Percentiles rank a stretch among this genome's conserved stretches.
phyloP scores from a whole-genome alignment of 2,797 vertebrate genomes.

The Vipera latastei region DNA sequence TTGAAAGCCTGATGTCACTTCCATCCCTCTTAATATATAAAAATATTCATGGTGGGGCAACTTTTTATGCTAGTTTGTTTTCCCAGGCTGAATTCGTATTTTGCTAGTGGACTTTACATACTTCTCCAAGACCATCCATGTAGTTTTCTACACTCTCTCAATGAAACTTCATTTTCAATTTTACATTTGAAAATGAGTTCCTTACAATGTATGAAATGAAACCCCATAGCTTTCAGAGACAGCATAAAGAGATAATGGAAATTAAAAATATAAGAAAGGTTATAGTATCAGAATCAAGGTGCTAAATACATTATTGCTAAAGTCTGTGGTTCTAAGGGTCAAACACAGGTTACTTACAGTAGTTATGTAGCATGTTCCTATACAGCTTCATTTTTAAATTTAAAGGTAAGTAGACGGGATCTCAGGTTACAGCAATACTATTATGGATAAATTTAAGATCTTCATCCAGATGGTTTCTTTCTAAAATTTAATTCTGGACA shows the following conservation, averaged over 20 bases:
- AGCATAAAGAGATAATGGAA: not conserved
- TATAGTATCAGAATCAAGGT: not conserved
- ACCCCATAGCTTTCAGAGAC: conserved; percentile 5
- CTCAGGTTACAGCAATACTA: not conserved
- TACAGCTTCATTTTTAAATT: not conserved
- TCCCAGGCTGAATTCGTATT: not conserved
- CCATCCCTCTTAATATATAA: not conserved
- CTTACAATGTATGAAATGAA: conserved; percentile 12
- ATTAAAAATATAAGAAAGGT: not conserved
- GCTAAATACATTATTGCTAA: not conserved
- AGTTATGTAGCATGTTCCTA: not conserved
- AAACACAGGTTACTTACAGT: not conserved
- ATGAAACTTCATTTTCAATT: not conserved
- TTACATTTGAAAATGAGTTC: conserved; percentile 10
- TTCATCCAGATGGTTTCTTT: not conserved
- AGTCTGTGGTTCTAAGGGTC: not conserved
- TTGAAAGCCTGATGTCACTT: not conserved
- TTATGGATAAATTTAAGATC: not conserved
- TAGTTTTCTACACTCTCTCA: not conserved
- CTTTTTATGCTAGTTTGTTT: not conserved
- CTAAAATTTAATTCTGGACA: not conserved
- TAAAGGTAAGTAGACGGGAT: not conserved
- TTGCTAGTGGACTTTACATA: not conserved
- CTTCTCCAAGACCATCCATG: not conserved
- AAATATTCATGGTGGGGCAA: not conserved